These are phyloP conservation scores for Montifringilla adamsi DNA, from an alignment of 2,113 vertebrate species.

Conservation along the genomic window DNA sequence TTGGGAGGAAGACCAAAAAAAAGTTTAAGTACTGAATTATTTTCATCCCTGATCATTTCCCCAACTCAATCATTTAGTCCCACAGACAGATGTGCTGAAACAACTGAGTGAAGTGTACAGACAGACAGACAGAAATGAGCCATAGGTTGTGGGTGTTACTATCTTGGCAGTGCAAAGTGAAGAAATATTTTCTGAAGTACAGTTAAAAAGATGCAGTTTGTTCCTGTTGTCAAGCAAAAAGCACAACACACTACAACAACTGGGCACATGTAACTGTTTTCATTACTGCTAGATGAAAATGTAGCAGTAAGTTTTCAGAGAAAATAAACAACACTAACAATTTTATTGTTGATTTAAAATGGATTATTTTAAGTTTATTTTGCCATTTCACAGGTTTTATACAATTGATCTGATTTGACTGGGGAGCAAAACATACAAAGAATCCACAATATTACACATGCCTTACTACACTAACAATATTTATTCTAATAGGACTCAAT, in stretches of 20 bases:
- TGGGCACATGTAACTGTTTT: background rate
- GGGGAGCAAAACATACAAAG: background rate
- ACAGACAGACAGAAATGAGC: background rate
- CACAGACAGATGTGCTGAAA: background rate
- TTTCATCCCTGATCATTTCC: background rate
- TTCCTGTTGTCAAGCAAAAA: background rate
- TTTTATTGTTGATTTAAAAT: background rate
- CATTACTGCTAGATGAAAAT: background rate
- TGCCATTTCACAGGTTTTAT: background rate
- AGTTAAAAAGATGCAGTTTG: background rate
- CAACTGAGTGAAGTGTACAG: background rate
- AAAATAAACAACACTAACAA: background rate
- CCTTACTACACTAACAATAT: background rate
- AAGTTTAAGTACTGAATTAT: background rate
- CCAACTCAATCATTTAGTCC: background rate
- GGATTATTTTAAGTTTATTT: background rate
- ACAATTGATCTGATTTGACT: background rate
- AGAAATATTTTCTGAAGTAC: background rate
- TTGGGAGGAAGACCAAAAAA: background rate
- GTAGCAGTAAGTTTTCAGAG: background rate
- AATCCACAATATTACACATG: background rate
- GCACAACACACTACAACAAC: background rate
- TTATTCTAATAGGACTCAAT: background rate
- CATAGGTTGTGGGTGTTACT: background rate
- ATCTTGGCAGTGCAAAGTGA: background rate